These are phyloP conservation scores for Diarsia rubi DNA, from an alignment of 2,888 invertebrate species.

Conservation along the genomic window DNA sequence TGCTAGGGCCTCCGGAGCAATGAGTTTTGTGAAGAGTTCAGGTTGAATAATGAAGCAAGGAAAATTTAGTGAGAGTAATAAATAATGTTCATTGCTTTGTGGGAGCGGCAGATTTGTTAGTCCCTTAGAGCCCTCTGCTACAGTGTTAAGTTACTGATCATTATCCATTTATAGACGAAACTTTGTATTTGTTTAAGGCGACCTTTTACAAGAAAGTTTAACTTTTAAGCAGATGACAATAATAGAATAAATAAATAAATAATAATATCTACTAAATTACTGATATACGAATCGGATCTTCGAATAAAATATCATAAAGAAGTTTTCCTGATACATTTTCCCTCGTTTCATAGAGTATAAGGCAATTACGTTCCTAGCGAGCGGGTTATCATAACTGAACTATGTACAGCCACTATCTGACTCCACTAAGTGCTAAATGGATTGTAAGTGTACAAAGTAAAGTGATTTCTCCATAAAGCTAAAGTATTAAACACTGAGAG, in stretches of 20 bases:
- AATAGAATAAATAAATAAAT: no score
- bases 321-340: conserved; percentile 26
- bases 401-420: conserved; percentile 38
- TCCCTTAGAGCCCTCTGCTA: conserved; percentile 44
- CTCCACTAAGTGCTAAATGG: conserved; percentile 60
- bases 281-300: background rate
- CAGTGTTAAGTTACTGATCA: conserved; percentile 41
- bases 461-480: conserved; percentile 51
- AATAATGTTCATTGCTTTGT: conserved; percentile 62
- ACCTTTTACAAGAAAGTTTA: conserved; percentile 3
- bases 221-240: background rate
- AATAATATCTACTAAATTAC: no score
- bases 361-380: conserved; percentile 30
- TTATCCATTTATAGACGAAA: conserved; percentile 42
- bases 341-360: conserved; percentile 27
- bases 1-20: conserved; percentile 35
- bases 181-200: conserved; percentile 16
- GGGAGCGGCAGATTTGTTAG: conserved; percentile 57
- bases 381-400: conserved; percentile 47
- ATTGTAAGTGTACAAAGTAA: conserved; percentile 54
- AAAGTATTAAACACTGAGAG: conserved; percentile 37
- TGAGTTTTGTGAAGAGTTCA: conserved; percentile 61
- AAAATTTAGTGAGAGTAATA: conserved; percentile 64
- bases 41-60: conserved; percentile 63
- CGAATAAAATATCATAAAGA: conserved; percentile 12